Base-by-base conservation (phyloP, 2,113 vertebrate species). In the Alethe diademata region DNA sequence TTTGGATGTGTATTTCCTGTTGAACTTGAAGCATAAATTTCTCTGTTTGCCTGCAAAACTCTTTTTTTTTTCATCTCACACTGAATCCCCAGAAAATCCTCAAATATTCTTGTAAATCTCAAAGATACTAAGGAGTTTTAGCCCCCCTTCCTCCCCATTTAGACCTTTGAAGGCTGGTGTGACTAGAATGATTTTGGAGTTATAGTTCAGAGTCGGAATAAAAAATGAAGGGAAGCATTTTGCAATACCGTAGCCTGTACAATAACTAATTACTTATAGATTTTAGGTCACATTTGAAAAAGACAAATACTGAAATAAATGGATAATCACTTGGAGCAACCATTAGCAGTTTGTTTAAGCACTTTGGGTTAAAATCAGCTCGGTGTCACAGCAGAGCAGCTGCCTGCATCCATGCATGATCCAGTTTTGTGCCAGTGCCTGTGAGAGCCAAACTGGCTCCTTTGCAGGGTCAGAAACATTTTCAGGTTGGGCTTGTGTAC, bases 261-360 rank as follows among this genome's bases (percentile, higher is more conserved):
- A 95, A 96, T 97, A 98, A 98, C 97, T 98, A 98, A 98, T 98
- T 98, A 97, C 97, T 97, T 98, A 98, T 98, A 96, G 98, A 98
- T 98, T 98, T 98, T 97, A 97, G 97, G 97, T 98, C 98, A 98
- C 96, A 97, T 97, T 96, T 97, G 97, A 97, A 95, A 98, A 98
- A 97, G 97, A 98, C 96, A 97, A 98, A 98, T 98, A 97, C 96
- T 96, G 97, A 98, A 97, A 97, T 98, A 97, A 98, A 96, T 64
- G 33, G 95, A 96, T 87, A 94, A 94, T 92, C 94, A 80, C 95
- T 97, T 92, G 90, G 88, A 96, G 90, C 87, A 79, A 95, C 92
- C 47, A 12, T 86, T 96, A 95, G 90, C 28, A 96, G 93, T 96
- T 96, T 96, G 93, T 83, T 96, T 96, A 96, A 78, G n/a, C 26